These are phyloP conservation scores for Nemoura dubitans DNA, from an alignment of 2,888 invertebrate species.

Conservation along the genomic window DNA sequence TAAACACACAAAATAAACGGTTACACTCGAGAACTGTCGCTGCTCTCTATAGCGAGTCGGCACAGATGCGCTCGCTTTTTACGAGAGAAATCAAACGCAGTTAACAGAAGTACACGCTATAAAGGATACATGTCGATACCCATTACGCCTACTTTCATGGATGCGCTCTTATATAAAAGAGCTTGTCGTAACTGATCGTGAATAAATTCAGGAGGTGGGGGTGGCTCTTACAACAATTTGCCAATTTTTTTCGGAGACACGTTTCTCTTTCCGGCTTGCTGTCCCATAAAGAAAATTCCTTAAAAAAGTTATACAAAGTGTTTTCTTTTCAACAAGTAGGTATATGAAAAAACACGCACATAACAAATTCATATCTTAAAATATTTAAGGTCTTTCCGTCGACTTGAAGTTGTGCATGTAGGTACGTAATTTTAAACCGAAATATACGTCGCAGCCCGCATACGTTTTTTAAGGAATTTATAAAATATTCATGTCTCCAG, in stretches of 20 bases:
- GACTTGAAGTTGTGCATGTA: neutral
- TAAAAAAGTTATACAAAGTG: neutral
- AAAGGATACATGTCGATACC: neutral
- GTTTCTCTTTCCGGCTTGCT: neutral
- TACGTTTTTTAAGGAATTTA: neutral
- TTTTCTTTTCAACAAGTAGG: neutral
- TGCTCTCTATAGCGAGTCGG: neutral
- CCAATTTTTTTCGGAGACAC: neutral
- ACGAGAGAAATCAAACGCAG: neutral
- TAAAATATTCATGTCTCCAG: constrained; percentile 32
- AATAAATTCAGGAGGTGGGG: neutral
- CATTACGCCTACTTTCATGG: neutral
- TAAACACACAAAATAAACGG: constrained; percentile 33
- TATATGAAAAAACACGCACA: neutral
- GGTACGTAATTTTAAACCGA: constrained; percentile 1
- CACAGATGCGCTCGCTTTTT: neutral
- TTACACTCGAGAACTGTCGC: neutral
- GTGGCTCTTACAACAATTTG: neutral
- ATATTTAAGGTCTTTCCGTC: neutral
- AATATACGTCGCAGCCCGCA: neutral
- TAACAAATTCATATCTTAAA: neutral
- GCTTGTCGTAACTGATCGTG: neutral
- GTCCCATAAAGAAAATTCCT: neutral
- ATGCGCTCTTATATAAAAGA: neutral
- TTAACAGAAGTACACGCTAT: neutral